Base-by-base conservation (phyloP, 2,888 invertebrate genomes). In the Parthenolecanium corni region DNA sequence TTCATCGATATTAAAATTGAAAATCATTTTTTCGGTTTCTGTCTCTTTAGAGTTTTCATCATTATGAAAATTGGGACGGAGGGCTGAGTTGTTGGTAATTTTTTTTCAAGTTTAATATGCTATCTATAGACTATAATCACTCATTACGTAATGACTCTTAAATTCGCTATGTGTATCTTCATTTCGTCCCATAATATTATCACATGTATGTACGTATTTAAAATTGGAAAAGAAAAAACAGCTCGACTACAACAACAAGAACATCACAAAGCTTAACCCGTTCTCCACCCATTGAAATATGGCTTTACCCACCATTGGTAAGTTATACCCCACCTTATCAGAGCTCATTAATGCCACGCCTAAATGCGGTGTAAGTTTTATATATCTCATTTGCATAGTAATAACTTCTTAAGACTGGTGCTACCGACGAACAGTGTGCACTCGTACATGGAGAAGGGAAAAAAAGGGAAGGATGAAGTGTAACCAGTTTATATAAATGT, bases 351-450 rank as follows among this genome's bases (percentile, higher is more conserved):
- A 52, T 52, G 62, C 52, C 62, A 62, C 62, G 62, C 62, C 62
- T 62, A 62, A 62, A 52, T 24, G 52, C 62, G 38, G 47, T 62
- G 31, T 31, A 31, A 31, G 31, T 31, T 40, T 52, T 62, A 36
- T 62, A 62, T 40, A 52, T 52, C 38, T 62, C 62, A 62, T 62
- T 62, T 62, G 62, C 62, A 52, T 62, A 62, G 62, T 52, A 62
- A 62, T 62, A 52, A 62, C 42, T 58, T 58, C 49, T 58, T 49
- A 21, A 47, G 46, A 31, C 53, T 53, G 36, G 47, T 49, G 58
- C 49, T 58, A 46, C 58, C 46, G 49, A 23, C 49, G 36, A n/a
- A n/a, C 25, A 31, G 36, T 36, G 36, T n/a, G 24, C 31, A 4
- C 49, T 4, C 16, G 3, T 4, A 14, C 14, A 44, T 16, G 4